A percentile compares a stretch with the other conserved stretches of the same genome.
Evolutionary conservation across 2,113 vertebrate species (phyloP).

Genomic region (Serilophus lunatus): DNA sequence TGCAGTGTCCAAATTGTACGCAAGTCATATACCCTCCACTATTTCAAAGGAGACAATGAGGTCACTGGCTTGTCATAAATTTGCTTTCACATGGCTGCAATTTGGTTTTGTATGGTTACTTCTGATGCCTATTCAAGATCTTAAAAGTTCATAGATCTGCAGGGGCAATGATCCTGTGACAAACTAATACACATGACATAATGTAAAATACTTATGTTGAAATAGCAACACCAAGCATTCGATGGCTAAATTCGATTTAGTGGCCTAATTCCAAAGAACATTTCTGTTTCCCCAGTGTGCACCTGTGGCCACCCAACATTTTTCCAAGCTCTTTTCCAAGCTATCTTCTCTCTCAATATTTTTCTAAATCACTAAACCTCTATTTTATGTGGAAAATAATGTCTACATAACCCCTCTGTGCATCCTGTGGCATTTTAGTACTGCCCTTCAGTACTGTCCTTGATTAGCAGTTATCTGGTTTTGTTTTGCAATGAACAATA

Average conservation of each 20-base stretch:
- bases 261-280: background rate
- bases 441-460: background rate
- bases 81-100: accelerated
- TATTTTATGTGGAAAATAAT: background rate
- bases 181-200: background rate
- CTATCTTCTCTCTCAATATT: background rate
- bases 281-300: background rate
- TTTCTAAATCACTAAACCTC: background rate
- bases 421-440: background rate
- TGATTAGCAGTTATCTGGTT: background rate
- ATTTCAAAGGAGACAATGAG: background rate
- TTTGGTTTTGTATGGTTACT: background rate
- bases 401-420: background rate
- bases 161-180: background rate
- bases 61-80: background rate
- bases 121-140: background rate
- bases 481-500: background rate
- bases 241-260: background rate
- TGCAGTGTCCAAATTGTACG: background rate
- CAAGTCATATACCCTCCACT: background rate
- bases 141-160: background rate
- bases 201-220: background rate
- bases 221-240: background rate
- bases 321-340: background rate
- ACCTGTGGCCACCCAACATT: accelerated